phyloP scores from a whole-genome alignment of 2,113 vertebrate genomes.

The Tursiops truncatus region DNA sequence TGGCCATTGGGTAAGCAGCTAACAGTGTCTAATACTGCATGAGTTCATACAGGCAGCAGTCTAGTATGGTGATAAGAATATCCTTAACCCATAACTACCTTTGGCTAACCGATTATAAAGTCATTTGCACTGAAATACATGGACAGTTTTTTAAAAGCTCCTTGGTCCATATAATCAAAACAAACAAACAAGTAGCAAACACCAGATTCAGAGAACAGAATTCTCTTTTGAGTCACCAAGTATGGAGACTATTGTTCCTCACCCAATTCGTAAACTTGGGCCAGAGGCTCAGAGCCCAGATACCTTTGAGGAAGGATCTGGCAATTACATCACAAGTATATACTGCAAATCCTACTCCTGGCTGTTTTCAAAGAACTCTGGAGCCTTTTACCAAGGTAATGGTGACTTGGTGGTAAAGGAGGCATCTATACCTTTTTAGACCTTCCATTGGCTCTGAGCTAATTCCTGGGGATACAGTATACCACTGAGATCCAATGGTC shows the following conservation, averaged over 20 bases:
- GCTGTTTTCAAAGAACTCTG: not conserved
- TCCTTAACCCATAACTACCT: not conserved
- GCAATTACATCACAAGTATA: not conserved
- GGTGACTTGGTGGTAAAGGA: not conserved
- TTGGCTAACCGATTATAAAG: not conserved
- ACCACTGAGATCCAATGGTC: not conserved
- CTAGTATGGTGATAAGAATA: not conserved
- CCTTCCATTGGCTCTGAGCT: not conserved
- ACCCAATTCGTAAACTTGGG: not conserved
- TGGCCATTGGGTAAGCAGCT: not conserved
- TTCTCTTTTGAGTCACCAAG: not conserved
- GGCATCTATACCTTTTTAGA: not conserved
- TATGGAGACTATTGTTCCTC: not conserved
- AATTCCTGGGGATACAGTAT: not conserved
- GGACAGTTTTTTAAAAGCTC: not conserved
- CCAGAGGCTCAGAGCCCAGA: not conserved
- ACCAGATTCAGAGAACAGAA: not conserved
- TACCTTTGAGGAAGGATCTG: not conserved
- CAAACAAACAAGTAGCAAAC: not conserved
- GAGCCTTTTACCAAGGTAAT: not conserved
- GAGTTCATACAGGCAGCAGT: not conserved
- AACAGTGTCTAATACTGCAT: not conserved
- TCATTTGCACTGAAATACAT: not conserved
- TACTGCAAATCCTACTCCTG: not conserved
- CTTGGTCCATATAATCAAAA: not conserved